Conservation (phyloP, 2,797 vertebrate species). For the Pyrocephalus nanus region DNA sequence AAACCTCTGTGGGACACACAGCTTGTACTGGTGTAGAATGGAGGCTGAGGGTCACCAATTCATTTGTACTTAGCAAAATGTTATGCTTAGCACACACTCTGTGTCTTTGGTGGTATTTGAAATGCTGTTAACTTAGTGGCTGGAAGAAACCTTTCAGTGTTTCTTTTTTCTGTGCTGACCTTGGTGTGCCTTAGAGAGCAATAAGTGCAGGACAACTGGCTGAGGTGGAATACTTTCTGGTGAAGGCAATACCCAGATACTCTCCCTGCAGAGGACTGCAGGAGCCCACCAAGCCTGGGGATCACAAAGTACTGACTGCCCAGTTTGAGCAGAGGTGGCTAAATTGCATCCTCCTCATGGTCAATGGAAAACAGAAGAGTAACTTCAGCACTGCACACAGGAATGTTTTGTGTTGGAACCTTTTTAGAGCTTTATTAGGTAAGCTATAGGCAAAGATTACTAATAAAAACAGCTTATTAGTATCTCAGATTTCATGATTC, state of each 20-base stretch:
- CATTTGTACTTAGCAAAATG: neutral
- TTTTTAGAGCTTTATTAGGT: neutral
- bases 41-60: neutral
- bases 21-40: neutral
- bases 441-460: neutral
- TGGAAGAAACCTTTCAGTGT: neutral
- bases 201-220: neutral
- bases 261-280: neutral
- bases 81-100: neutral
- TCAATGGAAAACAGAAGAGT: neutral
- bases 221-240: neutral
- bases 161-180: neutral
- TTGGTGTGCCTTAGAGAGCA: neutral
- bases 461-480: neutral
- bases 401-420: neutral
- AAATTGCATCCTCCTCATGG: neutral
- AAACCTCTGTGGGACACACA: neutral
- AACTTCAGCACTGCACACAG: neutral
- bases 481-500: neutral
- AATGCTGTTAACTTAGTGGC: neutral
- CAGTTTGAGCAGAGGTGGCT: neutral
- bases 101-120: neutral
- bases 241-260: neutral
- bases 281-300: neutral
- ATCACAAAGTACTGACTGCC: neutral